These are phyloP conservation scores for Pollenia angustigena DNA, from an alignment of 2,888 invertebrate genomes.

Conservation along the genomic window DNA sequence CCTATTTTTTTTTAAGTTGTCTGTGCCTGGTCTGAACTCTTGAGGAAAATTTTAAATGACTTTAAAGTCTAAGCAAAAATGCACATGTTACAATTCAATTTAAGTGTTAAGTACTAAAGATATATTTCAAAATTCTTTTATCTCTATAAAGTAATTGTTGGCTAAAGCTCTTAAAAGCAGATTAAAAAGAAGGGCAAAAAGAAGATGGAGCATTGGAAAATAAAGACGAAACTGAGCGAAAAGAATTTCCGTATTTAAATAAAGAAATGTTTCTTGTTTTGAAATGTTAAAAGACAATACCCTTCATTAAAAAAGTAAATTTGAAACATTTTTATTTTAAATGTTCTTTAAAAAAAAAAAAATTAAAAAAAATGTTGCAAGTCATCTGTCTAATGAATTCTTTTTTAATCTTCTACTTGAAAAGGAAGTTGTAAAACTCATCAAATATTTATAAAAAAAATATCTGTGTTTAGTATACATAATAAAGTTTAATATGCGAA, in stretches of 20 bases:
- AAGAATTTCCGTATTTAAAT: constrained; percentile 35
- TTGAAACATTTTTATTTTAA: not conserved
- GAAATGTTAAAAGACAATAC: constrained; percentile 12
- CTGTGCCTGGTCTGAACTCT: constrained; percentile 40
- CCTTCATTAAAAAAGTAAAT: not conserved
- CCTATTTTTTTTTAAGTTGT: not conserved
- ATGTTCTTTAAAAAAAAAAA: not conserved
- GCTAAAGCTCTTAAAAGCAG: constrained; percentile 22
- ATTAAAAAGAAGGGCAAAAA: constrained; percentile 27
- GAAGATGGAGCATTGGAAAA: not conserved
- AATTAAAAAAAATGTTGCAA: constrained; percentile 5
- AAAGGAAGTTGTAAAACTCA: constrained; percentile 38
- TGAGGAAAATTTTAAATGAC: constrained; percentile 31
- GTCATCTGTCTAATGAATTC: not conserved
- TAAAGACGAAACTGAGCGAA: not conserved
- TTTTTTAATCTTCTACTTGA: not conserved
- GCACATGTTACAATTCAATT: constrained; percentile 61
- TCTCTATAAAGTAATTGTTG: constrained; percentile 44
- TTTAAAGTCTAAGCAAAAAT: constrained; percentile 39
- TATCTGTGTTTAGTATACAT: no score
- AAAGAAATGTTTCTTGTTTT: constrained; percentile 30
- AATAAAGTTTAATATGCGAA: no score
- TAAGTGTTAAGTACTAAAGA: constrained; percentile 57
- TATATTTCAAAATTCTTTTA: constrained; percentile 22
- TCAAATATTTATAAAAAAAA: not conserved